Evolutionary conservation across 2,113 vertebrate species (phyloP), one percentile per base, ranked within the genome.

Genomic region (Strigops habroptila): DNA sequence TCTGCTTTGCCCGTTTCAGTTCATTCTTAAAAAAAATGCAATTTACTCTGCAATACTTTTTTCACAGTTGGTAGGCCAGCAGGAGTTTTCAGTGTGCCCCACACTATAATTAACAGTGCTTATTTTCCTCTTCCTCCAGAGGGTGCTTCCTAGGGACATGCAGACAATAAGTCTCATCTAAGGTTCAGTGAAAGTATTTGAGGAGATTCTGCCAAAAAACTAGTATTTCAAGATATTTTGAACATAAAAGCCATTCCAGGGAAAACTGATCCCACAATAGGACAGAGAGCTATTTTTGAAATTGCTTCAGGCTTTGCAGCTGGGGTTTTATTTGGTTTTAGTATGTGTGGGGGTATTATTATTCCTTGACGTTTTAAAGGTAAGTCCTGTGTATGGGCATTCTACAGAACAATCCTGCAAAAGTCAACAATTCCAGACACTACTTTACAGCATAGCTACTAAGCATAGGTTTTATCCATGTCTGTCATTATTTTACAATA

Each of bases 141-240:
- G 86, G 49, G 64, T 82, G 82, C 77, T 82, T 96, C 82, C 59
- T 96, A 86, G 88, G 55, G 91, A 94, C 87, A 96, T 5, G 16
- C 83, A 97, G 96, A 94, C 91, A 96, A 86, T 94, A 97, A 96
- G 76, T 88, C 86, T 94, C 78, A 88, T 96, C 88, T 82, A 86
- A 89, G 84, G 93, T 97, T 96, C 71, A 97, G 64, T 90, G 90
- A 74, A 93, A 96, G 79, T 95, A 95, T 94, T 97, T 93, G 27
- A 96, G 93, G 93, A 88, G 73, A 55, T 90, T 77, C 55, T 96
- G 87, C 96, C 88, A 96, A 82, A 73, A 97, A 96, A 97, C 94
- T 75, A 86, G 37, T 87, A 95, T 91, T 97, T 97, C 84, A 90
- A 97, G 91, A 92, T 94, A 96, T 95, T 97, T 97, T 97, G 70